Base-by-base conservation (phyloP, 2,113 vertebrate genomes). In the Pachyramphus minor region DNA sequence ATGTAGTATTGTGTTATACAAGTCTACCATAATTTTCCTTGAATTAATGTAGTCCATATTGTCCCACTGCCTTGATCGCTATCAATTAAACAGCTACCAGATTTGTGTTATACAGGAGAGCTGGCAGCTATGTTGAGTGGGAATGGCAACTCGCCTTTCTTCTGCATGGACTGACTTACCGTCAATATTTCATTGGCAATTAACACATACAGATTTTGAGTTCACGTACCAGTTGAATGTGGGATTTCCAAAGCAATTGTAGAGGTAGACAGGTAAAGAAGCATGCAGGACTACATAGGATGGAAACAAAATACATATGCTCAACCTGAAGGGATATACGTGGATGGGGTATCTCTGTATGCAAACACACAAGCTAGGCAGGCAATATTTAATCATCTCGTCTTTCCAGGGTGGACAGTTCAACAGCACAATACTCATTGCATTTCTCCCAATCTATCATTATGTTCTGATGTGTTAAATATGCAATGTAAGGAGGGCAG, bases 1-100 rank as follows among this genome's bases (percentile, higher is more conserved):
- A 97, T 75, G 97, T 97, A 97, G 96, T 97, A 95, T 91, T 92
- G 93, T 93, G 97, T 98, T 95, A 97, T 96, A 97, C 95, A 97
- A 98, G 97, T 97, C 97, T 97, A 92, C 68, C 96, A 97, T 97
- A 60, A 93, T 98, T 96, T 97, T 72, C 86, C 85, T 91, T 95
- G 74, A 95, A 95, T 97, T 95, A 96, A 94, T 87, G 44, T 7
- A 94, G 81, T 31, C 83, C 89, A 59, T 84, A 52, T 80, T 95
- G 76, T 92, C 92, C 84, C 89, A 90, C 60, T 69, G 81, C 92
- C 82, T 93, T 30, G 80, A 91, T 86, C 21, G 9, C 87, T 83
- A 79, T 63, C 96, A 83, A 31, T 85, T 89, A 87, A 90, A 89
- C 33, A 93, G 91, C 92, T 80, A 28, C 5, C 89, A 78, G 60